Conservation (phyloP, 2,888 invertebrate species). For the Eremobia ochroleuca region DNA sequence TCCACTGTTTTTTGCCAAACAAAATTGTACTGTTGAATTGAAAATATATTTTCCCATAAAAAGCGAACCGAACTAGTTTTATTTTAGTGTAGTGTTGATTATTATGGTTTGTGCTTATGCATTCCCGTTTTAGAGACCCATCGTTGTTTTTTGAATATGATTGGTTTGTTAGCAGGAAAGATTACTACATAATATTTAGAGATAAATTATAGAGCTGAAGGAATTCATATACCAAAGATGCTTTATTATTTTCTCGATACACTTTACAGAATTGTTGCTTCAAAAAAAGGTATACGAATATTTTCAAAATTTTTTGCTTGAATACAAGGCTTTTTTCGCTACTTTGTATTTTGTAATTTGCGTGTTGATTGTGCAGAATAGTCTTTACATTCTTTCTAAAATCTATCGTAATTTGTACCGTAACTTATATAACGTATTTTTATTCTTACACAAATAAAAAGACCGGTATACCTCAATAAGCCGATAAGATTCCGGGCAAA, state of each 20-base stretch:
- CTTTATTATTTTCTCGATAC: neutral
- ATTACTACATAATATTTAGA: neutral
- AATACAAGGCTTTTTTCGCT: neutral
- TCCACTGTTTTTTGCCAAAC: conserved; percentile 57
- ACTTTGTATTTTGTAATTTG: neutral
- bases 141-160: neutral
- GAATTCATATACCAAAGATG: neutral
- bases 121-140: conserved; percentile 11
- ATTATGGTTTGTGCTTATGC: conserved; percentile 28
- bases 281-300: neutral
- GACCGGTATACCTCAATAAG: conserved; percentile 43
- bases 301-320: neutral
- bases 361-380: neutral
- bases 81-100: conserved; percentile 35
- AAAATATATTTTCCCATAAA: conserved; percentile 62
- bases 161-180: neutral
- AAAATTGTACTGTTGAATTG: conserved; percentile 62
- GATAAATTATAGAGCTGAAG: neutral
- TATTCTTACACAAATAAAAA: conserved; percentile 27
- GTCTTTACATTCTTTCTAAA: no score
- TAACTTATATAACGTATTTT: conserved; percentile 17
- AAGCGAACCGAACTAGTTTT: conserved; percentile 37
- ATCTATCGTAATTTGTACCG: neutral
- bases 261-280: neutral
- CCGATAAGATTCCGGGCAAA: conserved; percentile 57